Base-by-base conservation (phyloP, 2,888 invertebrate genomes). In the Rhogogaster chlorosoma region DNA sequence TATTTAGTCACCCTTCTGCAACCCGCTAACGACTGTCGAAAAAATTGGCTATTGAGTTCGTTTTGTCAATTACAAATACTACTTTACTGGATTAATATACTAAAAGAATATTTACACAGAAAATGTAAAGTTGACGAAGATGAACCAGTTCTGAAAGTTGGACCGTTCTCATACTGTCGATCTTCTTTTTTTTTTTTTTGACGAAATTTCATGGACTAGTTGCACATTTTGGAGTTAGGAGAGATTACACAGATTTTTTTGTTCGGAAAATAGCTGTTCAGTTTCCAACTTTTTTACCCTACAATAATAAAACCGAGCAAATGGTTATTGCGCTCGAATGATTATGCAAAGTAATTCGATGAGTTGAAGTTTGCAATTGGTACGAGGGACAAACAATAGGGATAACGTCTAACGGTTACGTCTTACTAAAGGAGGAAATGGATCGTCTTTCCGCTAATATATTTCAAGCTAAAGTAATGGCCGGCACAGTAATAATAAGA, bases 401-500 rank as follows among this genome's bases (percentile, higher is more conserved):
- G n/a, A 77, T 77, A 77, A 53, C 53, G 77, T 49, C 49, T 29
- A 26, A 53, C 53, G 77, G 45, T 53, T 29, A 77, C 77, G 15
- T 49, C 77, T 77, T 53, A 22, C 29, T 53, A 53, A 77, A 38
- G 15, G 15, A 29, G 77, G 49, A 77, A 53, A 77, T 53, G 77
- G 53, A 77, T 77, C 77, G 77, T 77, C 77, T 77, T 77, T 77
- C 77, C 77, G 49, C 32, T 32, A 32, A 77, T 77, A 53, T 77
- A 22, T 49, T 26, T 26, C 49, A 29, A 18, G 77, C 6, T 77
- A 29, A 18, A 77, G 15, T 77, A 53, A 77, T 53, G 18, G 53
- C 77, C 53, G 9, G 22, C 15, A 38, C 15, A 12, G 38, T 29
- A 61, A 61, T 80, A 80, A 36, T 61, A 61, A 80, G 49, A 80